Evolutionary conservation across 2,888 invertebrate species (phyloP), one percentile per base, ranked within the genome.

Genomic region (Clistopyga incitator): DNA sequence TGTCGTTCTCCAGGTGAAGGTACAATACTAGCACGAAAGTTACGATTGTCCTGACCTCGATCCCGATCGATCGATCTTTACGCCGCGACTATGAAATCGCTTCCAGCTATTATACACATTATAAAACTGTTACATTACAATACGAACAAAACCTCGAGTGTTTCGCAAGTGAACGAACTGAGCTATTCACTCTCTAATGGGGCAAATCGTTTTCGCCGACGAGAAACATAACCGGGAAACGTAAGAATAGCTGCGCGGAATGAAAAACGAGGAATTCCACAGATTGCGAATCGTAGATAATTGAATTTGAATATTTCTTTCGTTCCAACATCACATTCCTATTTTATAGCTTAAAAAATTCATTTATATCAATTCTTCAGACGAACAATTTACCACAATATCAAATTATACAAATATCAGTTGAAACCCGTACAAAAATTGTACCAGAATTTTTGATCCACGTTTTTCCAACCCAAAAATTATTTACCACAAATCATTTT

Each of bases 11-110:
- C 11, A 42, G 25, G 59, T 25, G 45, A 59, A 56, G 29, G 52
- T 65, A 61, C 34, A 54, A 34, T 11, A 50, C 54, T 72, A 67
- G 61, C 54, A 54, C 54, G 78, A 78, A 61, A 82, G 78, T 82
- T 68, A 78, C 78, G 74, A 78, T 82, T 68, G 68, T 34, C 34
- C 54, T 59, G 75, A 64, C 74, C 78, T 80, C 80, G 74, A 75
- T 80, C 64, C 29, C 74, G 61, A 50, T 56, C 23, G 65, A 67
- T 76, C 71, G 56, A 68, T 52, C 52, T 65, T 75, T n/a, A 15
- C 18, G 15, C 15, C 52, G n/a, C 13, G 13, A 75, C 52, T 75
- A 25, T 65, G 38, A 52, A 52, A 75, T 75, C 61, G 15, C 23
- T 52, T 75, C 64, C 64, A 64, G 64, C 6, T 67, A 47, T 25